Evolutionary conservation across 2,797 vertebrate genomes (phyloP), one percentile per base, ranked within the genome.

Genomic region (Erithacus rubecula): DNA sequence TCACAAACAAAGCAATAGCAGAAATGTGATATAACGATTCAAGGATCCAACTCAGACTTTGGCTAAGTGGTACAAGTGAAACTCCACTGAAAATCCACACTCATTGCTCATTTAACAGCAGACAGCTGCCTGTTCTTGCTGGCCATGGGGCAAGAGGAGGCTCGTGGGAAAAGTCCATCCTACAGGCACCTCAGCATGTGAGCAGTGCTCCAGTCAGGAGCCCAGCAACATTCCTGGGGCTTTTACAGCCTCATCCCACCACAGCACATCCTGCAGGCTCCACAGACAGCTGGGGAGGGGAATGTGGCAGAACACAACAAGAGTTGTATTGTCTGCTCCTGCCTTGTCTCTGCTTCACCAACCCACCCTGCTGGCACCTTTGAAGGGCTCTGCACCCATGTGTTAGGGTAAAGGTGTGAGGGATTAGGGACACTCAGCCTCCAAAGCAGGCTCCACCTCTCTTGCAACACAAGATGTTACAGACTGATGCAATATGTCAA

Each of bases 1-100:
- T 83, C 72, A 83, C 67, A 86, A 91, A 71, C 32, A 78, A 77
- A 74, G 58, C 37, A 86, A 90, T 59, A 89, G 39, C 47, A 83
- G 67, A 86, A 91, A 72, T 4, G 16, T 59, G 84, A 93, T 59
- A 43, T 17, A 74, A 59, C 5, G 18, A 77, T 30, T 43, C 16
- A 78, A 65, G 70, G 67, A 86, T 72, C 37, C 85, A 80, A 32
- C 27, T 87, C 29, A 43, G 69, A 65, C 12, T 41, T 12, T 2
- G 36, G 23, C 1, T 72, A 87, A 90, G 70, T 9, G 18, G 39
- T 27, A 59, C 3, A 20, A 85, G 30, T 41, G 18, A 78, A 95
- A 63, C 26, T 22, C n/a, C 49, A 49, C 41, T 59, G 44, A 49
- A 90, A 86, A 71, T 43, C 36, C 68, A 71, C 49, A 14, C 51